Conservation (phyloP, 2,888 invertebrate species). For the Oscheius sp. region DNA sequence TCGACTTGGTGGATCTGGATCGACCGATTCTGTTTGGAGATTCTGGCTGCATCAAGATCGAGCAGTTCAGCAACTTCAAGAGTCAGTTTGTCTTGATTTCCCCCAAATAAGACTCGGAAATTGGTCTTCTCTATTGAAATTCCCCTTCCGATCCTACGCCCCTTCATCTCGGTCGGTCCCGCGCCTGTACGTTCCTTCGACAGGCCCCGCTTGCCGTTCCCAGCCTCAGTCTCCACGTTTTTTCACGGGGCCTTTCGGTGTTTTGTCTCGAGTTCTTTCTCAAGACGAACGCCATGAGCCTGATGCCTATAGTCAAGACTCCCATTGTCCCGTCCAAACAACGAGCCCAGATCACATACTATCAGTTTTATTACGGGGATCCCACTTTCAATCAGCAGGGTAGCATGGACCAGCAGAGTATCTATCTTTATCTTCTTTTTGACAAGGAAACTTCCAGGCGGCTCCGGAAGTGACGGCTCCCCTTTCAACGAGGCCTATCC, state of each 20-base stretch:
- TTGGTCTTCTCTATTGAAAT: not conserved
- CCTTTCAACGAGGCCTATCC: constrained; percentile 39
- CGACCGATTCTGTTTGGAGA: constrained; percentile 21
- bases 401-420: too few relatives aligned
- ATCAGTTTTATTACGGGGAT: too few relatives aligned
- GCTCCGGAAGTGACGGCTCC: constrained; percentile 26
- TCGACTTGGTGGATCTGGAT: constrained; percentile 33
- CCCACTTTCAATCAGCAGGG: too few relatives aligned
- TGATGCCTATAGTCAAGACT: too few relatives aligned
- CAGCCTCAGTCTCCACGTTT: not conserved
- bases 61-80: constrained; percentile 27
- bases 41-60: constrained; percentile 27
- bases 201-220: not conserved
- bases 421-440: not conserved
- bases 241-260: constrained; percentile 5
- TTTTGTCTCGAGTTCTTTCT: constrained; percentile 10
- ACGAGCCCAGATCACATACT: too few relatives aligned
- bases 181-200: not conserved
- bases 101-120: not conserved
- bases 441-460: constrained; percentile 9
- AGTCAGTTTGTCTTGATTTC: not conserved
- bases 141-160: constrained; percentile 4
- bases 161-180: not conserved
- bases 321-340: too few relatives aligned
- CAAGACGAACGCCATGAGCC: too few relatives aligned